Base-by-base conservation (phyloP, 53 echinoderm and acorn worm species). In the Luidia sarsii region DNA sequence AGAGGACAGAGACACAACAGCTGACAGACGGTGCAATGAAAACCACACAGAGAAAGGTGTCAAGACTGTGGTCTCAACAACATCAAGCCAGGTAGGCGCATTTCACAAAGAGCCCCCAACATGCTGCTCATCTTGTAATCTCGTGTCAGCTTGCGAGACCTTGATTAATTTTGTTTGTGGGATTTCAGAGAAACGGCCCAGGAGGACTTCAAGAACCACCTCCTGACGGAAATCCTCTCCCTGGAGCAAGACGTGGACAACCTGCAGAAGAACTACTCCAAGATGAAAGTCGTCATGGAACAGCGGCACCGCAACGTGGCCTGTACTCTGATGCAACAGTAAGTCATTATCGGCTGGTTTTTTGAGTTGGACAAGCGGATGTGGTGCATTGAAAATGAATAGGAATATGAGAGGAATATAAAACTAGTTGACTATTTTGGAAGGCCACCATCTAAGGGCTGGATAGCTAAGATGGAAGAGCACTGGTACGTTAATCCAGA, bases 41-140 rank as follows among this genome's bases (percentile, higher is more conserved):
- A 32, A 64, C 85, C 3, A 81, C 90, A 3, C 72, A 90, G 74
- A 80, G 38, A 25, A 72, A 80, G 45, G 65, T 90, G 48, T 65
- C 71, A 37, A 85, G 67, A 13, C 33, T 90, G 0, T 81, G 70
- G 70, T 34, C 57, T 9, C 71, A 73, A 29, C 85, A 85, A 51
- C 67, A 80, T 13, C 81, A 81, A 60, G 90, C 85, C 64, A 85
- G 90, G 90, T 90, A 74, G 4, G 65, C 1, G n/a, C n/a, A n/a
- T n/a, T n/a, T n/a, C n/a, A n/a, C n/a, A n/a, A n/a, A n/a, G n/a
- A n/a, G n/a, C n/a, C n/a, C n/a, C n/a, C n/a, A n/a, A n/a, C n/a
- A n/a, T n/a, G n/a, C n/a, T n/a, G n/a, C n/a, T n/a, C n/a, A n/a
- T n/a, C n/a, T n/a, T n/a, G n/a, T n/a, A n/a, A n/a, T n/a, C n/a